Percentiles rank a stretch among this genome's conserved stretches.
phyloP scores from a whole-genome alignment of 2,888 invertebrate genomes.

The Spodoptera littoralis region DNA sequence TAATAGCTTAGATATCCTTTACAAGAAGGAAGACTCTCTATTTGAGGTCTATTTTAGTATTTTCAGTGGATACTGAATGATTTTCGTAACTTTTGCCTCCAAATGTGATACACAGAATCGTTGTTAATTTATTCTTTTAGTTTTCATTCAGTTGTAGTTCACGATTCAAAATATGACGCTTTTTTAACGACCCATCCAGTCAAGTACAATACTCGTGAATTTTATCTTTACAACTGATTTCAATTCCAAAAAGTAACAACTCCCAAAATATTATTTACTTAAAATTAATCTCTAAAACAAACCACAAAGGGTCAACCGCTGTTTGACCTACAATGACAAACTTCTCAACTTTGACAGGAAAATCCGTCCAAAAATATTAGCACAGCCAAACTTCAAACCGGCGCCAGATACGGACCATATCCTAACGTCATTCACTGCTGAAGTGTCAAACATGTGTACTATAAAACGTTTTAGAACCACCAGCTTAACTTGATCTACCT shows the following conservation, averaged over 20 bases:
- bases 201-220: too few relatives aligned
- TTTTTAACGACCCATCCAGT: too few relatives aligned
- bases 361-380: constrained; percentile 34
- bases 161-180: too few relatives aligned
- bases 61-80: too few relatives aligned
- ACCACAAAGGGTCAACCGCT: background rate
- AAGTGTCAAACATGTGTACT: constrained; percentile 69
- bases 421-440: constrained; percentile 64
- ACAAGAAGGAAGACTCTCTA: background rate
- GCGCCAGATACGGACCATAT: constrained; percentile 67
- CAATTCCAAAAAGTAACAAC: background rate
- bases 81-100: too few relatives aligned
- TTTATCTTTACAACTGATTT: too few relatives aligned
- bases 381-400: constrained; percentile 47
- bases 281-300: background rate
- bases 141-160: too few relatives aligned
- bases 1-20: constrained; percentile 2
- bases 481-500: constrained; percentile 55
- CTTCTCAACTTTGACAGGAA: constrained; percentile 1
- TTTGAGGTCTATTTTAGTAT: background rate
- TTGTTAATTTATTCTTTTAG: too few relatives aligned
- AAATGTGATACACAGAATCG: too few relatives aligned
- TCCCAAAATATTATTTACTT: background rate
- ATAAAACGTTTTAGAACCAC: constrained; percentile 65
- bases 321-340: constrained; percentile 8